These are phyloP conservation scores for Lymantria dispar DNA, from an alignment of 2,888 invertebrate genomes.

Conservation along the genomic window DNA sequence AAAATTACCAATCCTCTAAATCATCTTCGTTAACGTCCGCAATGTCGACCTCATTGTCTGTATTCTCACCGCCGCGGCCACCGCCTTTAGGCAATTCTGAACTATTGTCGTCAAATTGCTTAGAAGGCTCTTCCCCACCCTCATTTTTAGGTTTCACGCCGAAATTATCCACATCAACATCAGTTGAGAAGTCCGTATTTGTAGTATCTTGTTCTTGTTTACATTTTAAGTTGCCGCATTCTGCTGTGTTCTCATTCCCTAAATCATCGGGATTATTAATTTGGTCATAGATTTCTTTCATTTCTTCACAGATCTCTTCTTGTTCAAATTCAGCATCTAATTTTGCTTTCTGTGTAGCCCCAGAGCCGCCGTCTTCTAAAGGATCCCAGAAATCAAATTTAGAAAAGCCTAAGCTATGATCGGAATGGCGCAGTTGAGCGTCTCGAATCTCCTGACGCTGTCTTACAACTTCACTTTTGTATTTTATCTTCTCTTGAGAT, in stretches of 20 bases:
- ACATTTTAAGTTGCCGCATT: background rate
- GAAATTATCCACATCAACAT: background rate
- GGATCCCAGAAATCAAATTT: background rate
- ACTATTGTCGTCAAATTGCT: background rate
- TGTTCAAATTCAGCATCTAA: background rate
- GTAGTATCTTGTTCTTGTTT: background rate
- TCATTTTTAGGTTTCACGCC: background rate
- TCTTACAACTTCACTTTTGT: background rate
- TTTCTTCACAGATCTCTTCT: background rate
- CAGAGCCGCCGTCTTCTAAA: background rate
- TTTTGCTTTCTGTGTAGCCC: background rate
- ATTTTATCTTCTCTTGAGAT: background rate
- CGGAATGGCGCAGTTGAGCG: background rate
- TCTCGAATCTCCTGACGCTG: background rate
- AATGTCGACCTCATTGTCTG: slow-evolving; percentile 14
- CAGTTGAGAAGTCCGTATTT: background rate
- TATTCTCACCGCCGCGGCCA: background rate
- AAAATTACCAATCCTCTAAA: slow-evolving; percentile 53
- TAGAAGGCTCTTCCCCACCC: background rate
- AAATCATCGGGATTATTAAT: background rate
- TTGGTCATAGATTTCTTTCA: background rate
- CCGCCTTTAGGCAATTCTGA: background rate
- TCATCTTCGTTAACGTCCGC: slow-evolving; percentile 45
- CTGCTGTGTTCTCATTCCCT: background rate
- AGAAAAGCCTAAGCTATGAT: background rate